Base-by-base conservation (phyloP, 2,888 invertebrate species). In the Cosmia trapezina region DNA sequence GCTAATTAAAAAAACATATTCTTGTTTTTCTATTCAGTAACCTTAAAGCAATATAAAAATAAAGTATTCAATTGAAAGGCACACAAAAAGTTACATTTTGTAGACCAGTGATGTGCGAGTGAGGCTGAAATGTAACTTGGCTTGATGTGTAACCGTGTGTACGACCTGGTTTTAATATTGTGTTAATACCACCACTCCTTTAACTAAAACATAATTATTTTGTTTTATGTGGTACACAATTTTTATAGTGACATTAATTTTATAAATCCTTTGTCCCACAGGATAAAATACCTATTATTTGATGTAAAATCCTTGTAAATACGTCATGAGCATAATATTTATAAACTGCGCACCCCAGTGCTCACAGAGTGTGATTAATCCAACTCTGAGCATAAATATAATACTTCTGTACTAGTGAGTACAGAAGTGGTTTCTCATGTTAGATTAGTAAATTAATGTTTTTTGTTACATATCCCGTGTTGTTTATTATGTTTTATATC, bases 401-500 rank as follows among this genome's bases (percentile, higher is more conserved):
- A 28, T 8, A 2, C 28, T 28, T 28, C 28, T 28, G 66, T 61
- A 84, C 70, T 14, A 14, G 41, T 33, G 49, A 33, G 63, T n/a
- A 28, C 47, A 70, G 0, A 68, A 84, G 84, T 81, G 81, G 49
- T 54, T 84, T 75, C 19, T 70, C 60, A 22, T 75, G 84, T 84
- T 9, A 6, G n/a, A 53, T 61, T 59, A 43, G 63, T 22, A 11
- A 22, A 47, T 28, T 43, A 28, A 41, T 71, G 28, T 60, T 45
- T 19, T 68, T 54, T 43, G 28, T 43, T 28, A 33, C 19, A 54
- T 61, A 7, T n/a, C 0, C 0, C 1, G 14, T 12, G 1, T 22
- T 17, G 2, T 63, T 33, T 56, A 3, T 33, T 56, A 3, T 43
- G 12, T 67, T 49, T 33, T 22, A 4, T 22, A 49, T 41, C 9